Evolutionary conservation across 2,888 invertebrate species (phyloP).

Genomic region (Cryptosula pallasiana): DNA sequence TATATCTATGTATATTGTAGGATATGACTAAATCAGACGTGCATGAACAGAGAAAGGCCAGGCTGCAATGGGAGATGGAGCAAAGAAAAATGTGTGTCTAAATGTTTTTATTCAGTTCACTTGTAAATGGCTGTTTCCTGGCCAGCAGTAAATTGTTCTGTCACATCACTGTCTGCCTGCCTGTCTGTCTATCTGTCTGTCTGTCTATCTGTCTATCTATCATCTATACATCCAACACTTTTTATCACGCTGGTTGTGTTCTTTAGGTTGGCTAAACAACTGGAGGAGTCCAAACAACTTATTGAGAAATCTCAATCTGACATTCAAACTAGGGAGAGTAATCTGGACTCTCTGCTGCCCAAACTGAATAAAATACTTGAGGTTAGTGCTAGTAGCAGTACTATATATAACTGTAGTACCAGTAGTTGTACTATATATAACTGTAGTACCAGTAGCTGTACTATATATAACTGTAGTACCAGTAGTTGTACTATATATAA

Average conservation of each 20-base stretch:
- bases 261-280: conserved; percentile 64
- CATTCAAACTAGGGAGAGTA: conserved; percentile 69
- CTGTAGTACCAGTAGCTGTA: no score
- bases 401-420: no score
- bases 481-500: no score
- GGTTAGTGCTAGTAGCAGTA: conserved; percentile 52
- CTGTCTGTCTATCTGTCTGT: no score
- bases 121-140: background rate
- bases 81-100: conserved; percentile 63
- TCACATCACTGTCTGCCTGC: no score
- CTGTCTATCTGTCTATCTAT: no score
- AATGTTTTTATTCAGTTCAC: background rate
- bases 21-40: conserved; percentile 65
- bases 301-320: conserved; percentile 72
- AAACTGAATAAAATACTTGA: conserved; percentile 67
- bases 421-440: no score
- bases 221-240: no score
- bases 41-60: conserved; percentile 76
- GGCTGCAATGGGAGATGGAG: conserved; percentile 84
- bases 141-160: no score
- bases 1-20: no score
- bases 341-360: conserved; percentile 76
- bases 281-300: conserved; percentile 68
- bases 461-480: no score
- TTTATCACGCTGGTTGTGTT: no score